phyloP scores from a whole-genome alignment of 2,113 vertebrate genomes.

The Syngnathus scovelli region DNA sequence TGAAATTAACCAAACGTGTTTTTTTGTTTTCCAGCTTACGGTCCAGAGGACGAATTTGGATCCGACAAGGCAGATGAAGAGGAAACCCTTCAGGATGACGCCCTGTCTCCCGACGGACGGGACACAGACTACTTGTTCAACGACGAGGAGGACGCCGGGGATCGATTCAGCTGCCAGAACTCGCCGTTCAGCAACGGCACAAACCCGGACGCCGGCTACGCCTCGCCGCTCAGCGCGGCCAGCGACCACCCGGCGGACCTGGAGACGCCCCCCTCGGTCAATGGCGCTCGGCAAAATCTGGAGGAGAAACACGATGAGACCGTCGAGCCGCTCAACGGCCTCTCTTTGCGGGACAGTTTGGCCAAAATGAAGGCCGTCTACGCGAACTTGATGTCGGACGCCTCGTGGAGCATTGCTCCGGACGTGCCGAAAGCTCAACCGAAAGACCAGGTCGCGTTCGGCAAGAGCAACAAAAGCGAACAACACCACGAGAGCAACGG shows the following conservation, averaged over 20 bases:
- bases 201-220: constrained; percentile 91
- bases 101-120: constrained; percentile 83
- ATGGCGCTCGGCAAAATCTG: constrained; percentile 79
- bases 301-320: constrained; percentile 77
- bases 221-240: constrained; percentile 90
- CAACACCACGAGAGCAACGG: constrained; percentile 76
- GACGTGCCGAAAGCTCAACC: constrained; percentile 87
- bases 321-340: constrained; percentile 70
- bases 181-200: constrained; percentile 94
- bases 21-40: constrained; percentile 83
- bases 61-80: constrained; percentile 83
- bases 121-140: constrained; percentile 84
- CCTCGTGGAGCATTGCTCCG: constrained; percentile 90
- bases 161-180: constrained; percentile 88
- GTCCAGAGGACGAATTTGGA: constrained; percentile 93
- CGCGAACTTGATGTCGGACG: constrained; percentile 93
- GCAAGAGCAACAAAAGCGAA: constrained; percentile 53
- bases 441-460: constrained; percentile 54
- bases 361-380: constrained; percentile 98
- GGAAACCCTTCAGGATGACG: constrained; percentile 82
- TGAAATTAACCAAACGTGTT: not conserved
- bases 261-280: constrained; percentile 80
- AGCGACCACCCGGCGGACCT: constrained; percentile 88
- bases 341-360: constrained; percentile 92
- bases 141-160: constrained; percentile 84